Evolutionary conservation across 2,113 vertebrate genomes (phyloP).

Genomic region (Epinephelus cyanopodus): DNA sequence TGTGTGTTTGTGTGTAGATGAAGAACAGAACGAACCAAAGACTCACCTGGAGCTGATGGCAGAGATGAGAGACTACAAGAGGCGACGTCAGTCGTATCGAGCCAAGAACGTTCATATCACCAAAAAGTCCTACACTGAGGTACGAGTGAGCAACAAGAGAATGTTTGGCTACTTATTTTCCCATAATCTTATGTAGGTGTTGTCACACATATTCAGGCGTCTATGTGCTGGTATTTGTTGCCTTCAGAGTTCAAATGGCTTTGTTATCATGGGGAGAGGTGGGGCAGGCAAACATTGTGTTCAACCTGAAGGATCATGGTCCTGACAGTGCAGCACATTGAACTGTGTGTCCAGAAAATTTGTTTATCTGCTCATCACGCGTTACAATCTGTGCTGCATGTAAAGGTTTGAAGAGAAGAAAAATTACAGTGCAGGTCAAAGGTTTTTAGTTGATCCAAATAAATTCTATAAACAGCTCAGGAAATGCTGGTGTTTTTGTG

Average conservation of each 20-base stretch:
- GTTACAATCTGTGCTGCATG: too few species aligned
- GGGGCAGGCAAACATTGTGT: neutral
- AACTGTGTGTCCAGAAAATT: too few species aligned
- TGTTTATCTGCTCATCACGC: neutral
- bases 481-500: too few species aligned
- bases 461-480: too few species aligned
- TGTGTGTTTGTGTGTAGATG: slow-evolving; percentile 81
- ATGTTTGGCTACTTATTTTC: neutral
- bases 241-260: neutral
- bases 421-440: too few species aligned
- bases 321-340: neutral
- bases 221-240: too few species aligned
- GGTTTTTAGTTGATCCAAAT: too few species aligned
- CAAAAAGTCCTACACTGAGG: slow-evolving; percentile 98
- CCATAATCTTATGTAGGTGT: neutral
- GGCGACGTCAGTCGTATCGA: slow-evolving; percentile 95
- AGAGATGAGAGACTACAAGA: slow-evolving; percentile 98
- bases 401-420: too few species aligned
- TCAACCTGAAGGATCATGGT: too few species aligned
- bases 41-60: slow-evolving; percentile 97
- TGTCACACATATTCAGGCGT: neutral
- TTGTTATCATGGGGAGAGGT: neutral
- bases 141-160: slow-evolving; percentile 31
- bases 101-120: slow-evolving; percentile 99
- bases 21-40: slow-evolving; percentile 92